These are phyloP conservation scores for Trialeurodes vaporariorum DNA, from an alignment of 1,140 invertebrate genomes.

Conservation along the genomic window DNA sequence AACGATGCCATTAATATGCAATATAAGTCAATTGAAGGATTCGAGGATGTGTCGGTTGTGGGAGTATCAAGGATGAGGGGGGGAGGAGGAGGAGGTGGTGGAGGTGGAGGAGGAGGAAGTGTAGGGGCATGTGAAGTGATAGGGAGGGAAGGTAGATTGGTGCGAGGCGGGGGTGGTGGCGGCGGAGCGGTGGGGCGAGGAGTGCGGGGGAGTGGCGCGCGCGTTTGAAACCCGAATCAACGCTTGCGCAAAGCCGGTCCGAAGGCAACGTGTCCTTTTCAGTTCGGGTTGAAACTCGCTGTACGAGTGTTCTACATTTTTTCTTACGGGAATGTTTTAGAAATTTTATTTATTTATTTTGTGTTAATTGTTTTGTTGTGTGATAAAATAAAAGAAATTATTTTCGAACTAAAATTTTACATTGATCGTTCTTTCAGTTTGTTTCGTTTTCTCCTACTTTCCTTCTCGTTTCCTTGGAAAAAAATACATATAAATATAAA, in stretches of 20 bases:
- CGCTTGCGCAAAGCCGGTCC: background rate
- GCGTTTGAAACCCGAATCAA: background rate
- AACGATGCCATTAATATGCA: background rate
- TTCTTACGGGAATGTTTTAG: background rate
- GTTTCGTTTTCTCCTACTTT: too few species aligned
- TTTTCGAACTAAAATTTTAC: background rate
- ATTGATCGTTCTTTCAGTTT: background rate
- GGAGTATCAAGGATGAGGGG: background rate
- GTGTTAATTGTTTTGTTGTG: too few species aligned
- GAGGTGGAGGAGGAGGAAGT: too few species aligned
- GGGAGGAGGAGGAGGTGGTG: too few species aligned
- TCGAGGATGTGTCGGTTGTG: background rate
- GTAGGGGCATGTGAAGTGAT: too few species aligned
- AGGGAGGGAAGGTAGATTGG: too few species aligned
- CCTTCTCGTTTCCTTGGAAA: too few species aligned
- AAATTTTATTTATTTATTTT: background rate
- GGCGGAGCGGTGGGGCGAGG: background rate
- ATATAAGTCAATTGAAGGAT: background rate
- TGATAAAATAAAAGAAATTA: background rate
- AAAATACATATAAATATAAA: too few species aligned
- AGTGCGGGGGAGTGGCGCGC: too few species aligned
- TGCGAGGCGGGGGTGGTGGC: too few species aligned
- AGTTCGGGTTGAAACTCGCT: background rate
- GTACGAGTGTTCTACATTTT: background rate
- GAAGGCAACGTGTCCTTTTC: background rate